Percentiles rank a stretch among this genome's conserved stretches.
Evolutionary conservation across 2,113 vertebrate genomes (phyloP).

Genomic region (Mixornis gularis): DNA sequence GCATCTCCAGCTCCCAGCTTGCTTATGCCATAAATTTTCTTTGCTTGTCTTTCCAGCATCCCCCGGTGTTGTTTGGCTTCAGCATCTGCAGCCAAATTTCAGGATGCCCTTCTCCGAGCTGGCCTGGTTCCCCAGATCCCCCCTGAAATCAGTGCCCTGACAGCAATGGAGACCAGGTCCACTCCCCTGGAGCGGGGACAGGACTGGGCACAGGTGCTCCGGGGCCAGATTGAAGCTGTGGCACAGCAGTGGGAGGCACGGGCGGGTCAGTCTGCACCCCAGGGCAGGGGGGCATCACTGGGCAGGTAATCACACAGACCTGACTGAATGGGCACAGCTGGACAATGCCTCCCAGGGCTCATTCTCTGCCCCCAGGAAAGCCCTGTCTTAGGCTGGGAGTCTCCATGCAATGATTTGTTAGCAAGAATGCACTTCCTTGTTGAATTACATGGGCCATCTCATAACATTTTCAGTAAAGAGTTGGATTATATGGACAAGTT

Average conservation of each 20-base stretch:
- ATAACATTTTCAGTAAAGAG: not conserved
- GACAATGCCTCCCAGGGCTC: not conserved
- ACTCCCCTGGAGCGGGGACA: constrained; percentile 63
- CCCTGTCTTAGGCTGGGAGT: not conserved
- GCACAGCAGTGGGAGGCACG: not conserved
- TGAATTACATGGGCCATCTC: not conserved
- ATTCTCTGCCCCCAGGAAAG: not conserved
- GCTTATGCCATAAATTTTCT: not conserved
- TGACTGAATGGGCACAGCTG: not conserved
- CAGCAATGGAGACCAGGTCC: constrained; percentile 71
- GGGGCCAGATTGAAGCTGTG: constrained; percentile 9
- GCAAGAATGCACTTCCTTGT: not conserved
- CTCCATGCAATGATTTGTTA: not conserved
- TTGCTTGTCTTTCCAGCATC: not conserved
- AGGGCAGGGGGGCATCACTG: fast-evolving
- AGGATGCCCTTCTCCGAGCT: constrained; percentile 72
- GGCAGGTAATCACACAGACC: not conserved
- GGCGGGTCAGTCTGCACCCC: fast-evolving
- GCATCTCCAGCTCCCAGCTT: not conserved
- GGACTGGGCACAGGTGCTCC: constrained; percentile 78
- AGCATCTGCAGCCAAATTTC: constrained; percentile 89
- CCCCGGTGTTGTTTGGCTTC: constrained; percentile 85
- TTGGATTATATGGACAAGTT: not conserved
- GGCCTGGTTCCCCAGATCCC: constrained; percentile 76
- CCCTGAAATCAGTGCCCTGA: constrained; percentile 68